phyloP scores from a whole-genome alignment of 2,888 invertebrate species.

The Linnaemya vulpina region DNA sequence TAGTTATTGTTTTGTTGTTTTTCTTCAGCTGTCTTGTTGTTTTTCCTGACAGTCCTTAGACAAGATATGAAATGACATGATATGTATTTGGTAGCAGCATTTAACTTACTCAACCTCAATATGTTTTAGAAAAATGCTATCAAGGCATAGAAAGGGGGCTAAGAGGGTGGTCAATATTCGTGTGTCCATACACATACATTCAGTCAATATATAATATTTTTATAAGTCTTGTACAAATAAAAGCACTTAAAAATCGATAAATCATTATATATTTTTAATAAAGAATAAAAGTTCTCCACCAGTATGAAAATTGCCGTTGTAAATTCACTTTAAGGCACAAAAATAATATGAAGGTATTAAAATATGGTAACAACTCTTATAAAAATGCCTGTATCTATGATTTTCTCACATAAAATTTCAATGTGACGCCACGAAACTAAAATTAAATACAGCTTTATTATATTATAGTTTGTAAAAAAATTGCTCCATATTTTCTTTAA shows the following conservation, averaged over 20 bases:
- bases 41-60: conserved; percentile 57
- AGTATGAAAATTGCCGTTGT: conserved; percentile 3
- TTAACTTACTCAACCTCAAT: conserved; percentile 51
- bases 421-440: too few species aligned
- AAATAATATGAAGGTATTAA: not conserved
- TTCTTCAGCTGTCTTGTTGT: conserved; percentile 27
- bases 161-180: conserved; percentile 1
- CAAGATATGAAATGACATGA: conserved; percentile 60
- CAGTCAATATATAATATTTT: conserved; percentile 41
- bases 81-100: conserved; percentile 54
- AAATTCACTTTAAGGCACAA: not conserved
- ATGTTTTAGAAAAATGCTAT: not conserved
- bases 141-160: not conserved
- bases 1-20: conserved; percentile 36
- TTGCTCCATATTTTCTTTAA: too few species aligned
- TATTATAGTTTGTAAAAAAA: too few species aligned
- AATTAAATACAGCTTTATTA: too few species aligned
- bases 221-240: conserved; percentile 39
- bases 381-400: too few species aligned
- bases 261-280: conserved; percentile 25
- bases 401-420: too few species aligned
- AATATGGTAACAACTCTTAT: not conserved
- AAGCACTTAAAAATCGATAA: conserved; percentile 59
- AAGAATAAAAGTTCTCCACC: conserved; percentile 4
- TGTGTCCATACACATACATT: not conserved